Evolutionary conservation across 2,797 vertebrate species (phyloP).

Genomic region (Zonotrichia albicollis): DNA sequence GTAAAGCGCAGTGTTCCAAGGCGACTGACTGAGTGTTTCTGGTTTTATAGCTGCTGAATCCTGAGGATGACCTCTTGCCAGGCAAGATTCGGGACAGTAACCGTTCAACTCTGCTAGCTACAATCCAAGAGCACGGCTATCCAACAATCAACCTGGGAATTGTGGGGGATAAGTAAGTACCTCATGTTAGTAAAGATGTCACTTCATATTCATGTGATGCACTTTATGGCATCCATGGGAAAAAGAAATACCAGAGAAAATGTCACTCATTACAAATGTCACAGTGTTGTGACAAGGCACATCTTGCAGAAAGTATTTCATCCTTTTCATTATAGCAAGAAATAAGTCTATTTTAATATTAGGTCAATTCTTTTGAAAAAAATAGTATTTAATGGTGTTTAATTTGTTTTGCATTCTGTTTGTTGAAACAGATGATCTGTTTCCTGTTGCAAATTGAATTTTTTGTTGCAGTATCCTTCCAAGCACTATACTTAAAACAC

Average conservation of each 20-base stretch:
- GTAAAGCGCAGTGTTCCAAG: background rate
- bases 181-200: conserved; percentile 60
- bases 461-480: background rate
- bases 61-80: conserved; percentile 96
- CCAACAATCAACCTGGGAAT: conserved; percentile 98
- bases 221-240: background rate
- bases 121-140: conserved; percentile 98
- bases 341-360: background rate
- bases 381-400: background rate
- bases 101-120: conserved; percentile 95
- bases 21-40: conserved; percentile 51
- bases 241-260: conserved; percentile 35
- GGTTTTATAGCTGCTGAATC: conserved; percentile 90
- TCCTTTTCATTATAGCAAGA: background rate
- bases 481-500: background rate
- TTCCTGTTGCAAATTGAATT: background rate
- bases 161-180: conserved; percentile 95
- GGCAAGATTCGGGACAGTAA: conserved; percentile 98
- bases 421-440: background rate
- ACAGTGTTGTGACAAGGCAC: background rate
- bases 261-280: background rate
- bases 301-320: background rate
- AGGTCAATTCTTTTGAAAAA: background rate
- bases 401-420: conserved; percentile 3
- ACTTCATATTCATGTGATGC: conserved; percentile 46